Evolutionary conservation across 2,113 vertebrate species (phyloP).

Genomic region (Hippocampus abdominalis): DNA sequence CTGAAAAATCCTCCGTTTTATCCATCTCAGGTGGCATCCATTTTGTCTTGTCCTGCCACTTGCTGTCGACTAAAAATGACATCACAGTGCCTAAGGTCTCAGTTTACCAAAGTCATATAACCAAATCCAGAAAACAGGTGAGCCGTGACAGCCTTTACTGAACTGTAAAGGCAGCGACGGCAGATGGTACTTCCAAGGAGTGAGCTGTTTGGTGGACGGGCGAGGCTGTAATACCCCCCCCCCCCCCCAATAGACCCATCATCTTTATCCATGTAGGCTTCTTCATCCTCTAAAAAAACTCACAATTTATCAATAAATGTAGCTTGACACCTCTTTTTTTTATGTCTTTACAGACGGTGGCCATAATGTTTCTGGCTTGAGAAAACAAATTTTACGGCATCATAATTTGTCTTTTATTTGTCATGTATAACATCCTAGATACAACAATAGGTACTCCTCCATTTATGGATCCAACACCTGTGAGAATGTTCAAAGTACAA

Average conservation of each 20-base stretch:
- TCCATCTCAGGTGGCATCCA: too few relatives aligned
- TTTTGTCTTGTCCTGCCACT: too few relatives aligned
- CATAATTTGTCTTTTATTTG: conserved; percentile 2
- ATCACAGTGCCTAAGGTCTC: too few relatives aligned
- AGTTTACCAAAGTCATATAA: too few relatives aligned
- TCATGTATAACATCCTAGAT: not conserved
- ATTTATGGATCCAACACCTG: too few relatives aligned
- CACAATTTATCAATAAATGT: not conserved
- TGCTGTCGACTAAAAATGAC: too few relatives aligned
- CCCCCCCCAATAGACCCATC: conserved; percentile 53
- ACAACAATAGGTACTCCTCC: not conserved
- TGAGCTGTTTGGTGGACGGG: conserved; percentile 57
- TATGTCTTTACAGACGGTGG: conserved; percentile 41
- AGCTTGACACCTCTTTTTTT: not conserved
- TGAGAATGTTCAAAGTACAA: conserved; percentile 9
- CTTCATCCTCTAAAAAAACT: conserved; percentile 36
- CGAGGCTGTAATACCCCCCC: conserved; percentile 49
- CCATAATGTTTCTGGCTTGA: conserved; percentile 7
- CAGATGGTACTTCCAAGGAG: conserved; percentile 54
- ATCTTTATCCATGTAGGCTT: conserved; percentile 38
- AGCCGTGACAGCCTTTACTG: conserved; percentile 6
- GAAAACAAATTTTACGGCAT: not conserved
- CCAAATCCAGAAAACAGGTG: too few relatives aligned
- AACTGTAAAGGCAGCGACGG: conserved; percentile 52
- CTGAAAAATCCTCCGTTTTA: too few relatives aligned